Evolutionary conservation across 1,140 invertebrate genomes (phyloP).

Genomic region (Drosophila virilis): DNA sequence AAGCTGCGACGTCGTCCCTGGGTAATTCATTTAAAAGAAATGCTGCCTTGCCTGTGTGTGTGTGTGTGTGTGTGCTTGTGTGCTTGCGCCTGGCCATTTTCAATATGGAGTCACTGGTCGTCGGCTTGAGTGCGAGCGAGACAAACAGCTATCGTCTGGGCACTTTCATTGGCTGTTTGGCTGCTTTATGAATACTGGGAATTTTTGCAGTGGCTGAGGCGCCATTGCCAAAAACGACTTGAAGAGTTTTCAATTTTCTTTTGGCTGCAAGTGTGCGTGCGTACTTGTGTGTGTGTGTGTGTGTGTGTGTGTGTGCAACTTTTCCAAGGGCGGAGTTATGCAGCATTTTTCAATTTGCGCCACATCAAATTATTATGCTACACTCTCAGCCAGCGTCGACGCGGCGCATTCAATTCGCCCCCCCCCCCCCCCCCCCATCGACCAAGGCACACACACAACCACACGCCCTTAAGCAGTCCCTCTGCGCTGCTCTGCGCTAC

Average conservation of each 20-base stretch:
- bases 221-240: conserved; percentile 77
- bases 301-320: conserved; percentile 36
- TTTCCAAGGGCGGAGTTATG: conserved; percentile 83
- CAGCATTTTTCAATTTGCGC: conserved; percentile 81
- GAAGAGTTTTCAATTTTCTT: conserved; percentile 81
- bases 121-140: conserved; percentile 46
- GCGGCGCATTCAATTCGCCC: conserved; percentile 11
- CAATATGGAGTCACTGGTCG: conserved; percentile 55
- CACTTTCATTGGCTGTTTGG: conserved; percentile 61
- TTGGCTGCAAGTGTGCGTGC: neutral
- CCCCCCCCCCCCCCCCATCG: no score
- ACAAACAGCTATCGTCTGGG: conserved; percentile 41
- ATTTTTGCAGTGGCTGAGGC: conserved; percentile 51
- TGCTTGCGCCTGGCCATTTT: conserved; percentile 61
- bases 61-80: conserved; percentile 15
- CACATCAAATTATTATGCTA: conserved; percentile 82
- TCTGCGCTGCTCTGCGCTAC: neutral
- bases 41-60: conserved; percentile 9
- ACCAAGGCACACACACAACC: no score
- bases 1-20: conserved; percentile 27
- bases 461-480: no score
- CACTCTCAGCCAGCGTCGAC: conserved; percentile 35
- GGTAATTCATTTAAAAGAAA: conserved; percentile 61
- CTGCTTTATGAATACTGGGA: conserved; percentile 66
- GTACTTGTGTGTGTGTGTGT: conserved; percentile 16